A percentile compares a stretch with the other conserved stretches of the same genome.
phyloP scores from a whole-genome alignment of 2,888 invertebrate genomes.

The Eilema depressum region DNA sequence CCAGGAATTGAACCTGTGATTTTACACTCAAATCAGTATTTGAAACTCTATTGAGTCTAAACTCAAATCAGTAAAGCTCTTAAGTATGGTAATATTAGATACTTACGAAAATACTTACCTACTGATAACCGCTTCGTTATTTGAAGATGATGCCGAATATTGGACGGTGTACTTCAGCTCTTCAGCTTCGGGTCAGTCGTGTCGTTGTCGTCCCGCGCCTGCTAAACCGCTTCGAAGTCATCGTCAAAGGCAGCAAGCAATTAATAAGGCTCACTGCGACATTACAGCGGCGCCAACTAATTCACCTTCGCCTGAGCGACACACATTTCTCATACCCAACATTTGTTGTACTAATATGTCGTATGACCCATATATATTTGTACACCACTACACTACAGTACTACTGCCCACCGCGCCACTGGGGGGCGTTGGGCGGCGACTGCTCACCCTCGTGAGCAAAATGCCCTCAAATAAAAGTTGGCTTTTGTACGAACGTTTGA shows the following conservation, averaged over 20 bases:
- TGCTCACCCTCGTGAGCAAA: constrained; percentile 18
- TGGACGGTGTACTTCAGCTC: not conserved
- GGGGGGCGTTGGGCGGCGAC: constrained; percentile 25
- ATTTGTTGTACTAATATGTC: constrained; percentile 44
- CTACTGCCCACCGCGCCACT: constrained; percentile 7
- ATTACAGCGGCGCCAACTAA: constrained; percentile 49
- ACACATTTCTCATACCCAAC: constrained; percentile 45
- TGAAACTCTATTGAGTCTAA: not conserved
- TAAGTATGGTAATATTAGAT: not conserved
- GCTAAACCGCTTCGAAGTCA: constrained; percentile 33
- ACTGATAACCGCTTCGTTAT: not conserved
- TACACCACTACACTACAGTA: no score
- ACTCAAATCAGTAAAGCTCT: not conserved
- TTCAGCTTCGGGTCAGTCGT: constrained; percentile 4
- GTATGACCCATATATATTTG: constrained; percentile 43
- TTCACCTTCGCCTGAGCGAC: constrained; percentile 46
- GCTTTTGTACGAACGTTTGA: constrained; percentile 32
- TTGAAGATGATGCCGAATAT: not conserved
- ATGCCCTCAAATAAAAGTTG: constrained; percentile 15
- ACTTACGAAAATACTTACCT: constrained; percentile 19
- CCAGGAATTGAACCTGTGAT: not conserved
- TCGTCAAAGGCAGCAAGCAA: constrained; percentile 51
- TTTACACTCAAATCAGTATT: not conserved
- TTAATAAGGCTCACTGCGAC: constrained; percentile 47
- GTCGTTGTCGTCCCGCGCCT: constrained; percentile 41